phyloP scores from a whole-genome alignment of 1,140 invertebrate species.

The Eriosoma lanigerum region DNA sequence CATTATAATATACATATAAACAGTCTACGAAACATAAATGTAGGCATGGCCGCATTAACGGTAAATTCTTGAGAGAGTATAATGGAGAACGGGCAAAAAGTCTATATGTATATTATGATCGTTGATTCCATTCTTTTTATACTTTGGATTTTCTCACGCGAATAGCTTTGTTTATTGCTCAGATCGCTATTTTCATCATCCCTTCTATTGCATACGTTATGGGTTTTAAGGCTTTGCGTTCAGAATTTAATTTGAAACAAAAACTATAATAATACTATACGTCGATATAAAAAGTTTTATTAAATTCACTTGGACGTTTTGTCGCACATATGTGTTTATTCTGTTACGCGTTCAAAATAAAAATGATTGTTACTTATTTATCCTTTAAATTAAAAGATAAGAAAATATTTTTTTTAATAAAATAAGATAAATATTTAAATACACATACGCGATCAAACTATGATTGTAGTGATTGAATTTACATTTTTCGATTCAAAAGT shows the following conservation, averaged over 20 bases:
- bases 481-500: too few species aligned
- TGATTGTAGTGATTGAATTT: too few species aligned
- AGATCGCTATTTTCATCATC: constrained; percentile 6
- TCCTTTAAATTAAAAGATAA: not conserved
- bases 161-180: constrained; percentile 24
- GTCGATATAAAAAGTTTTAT: constrained; percentile 31
- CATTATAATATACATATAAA: too few species aligned
- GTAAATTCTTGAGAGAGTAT: not conserved
- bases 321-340: constrained; percentile 31
- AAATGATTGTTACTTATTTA: not conserved
- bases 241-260: constrained; percentile 40
- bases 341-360: not conserved
- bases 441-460: too few species aligned
- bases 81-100: not conserved
- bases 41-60: not conserved
- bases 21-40: not conserved
- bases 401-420: too few species aligned
- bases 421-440: too few species aligned
- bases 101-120: not conserved
- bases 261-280: constrained; percentile 6
- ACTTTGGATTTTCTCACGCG: constrained; percentile 14
- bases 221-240: not conserved
- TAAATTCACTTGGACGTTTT: constrained; percentile 23
- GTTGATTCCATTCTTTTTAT: constrained; percentile 15
- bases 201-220: constrained; percentile 20